Percentiles rank a stretch among this genome's conserved stretches.
Evolutionary conservation across 2,113 vertebrate species (phyloP).

Genomic region (Pampusana beccarii): DNA sequence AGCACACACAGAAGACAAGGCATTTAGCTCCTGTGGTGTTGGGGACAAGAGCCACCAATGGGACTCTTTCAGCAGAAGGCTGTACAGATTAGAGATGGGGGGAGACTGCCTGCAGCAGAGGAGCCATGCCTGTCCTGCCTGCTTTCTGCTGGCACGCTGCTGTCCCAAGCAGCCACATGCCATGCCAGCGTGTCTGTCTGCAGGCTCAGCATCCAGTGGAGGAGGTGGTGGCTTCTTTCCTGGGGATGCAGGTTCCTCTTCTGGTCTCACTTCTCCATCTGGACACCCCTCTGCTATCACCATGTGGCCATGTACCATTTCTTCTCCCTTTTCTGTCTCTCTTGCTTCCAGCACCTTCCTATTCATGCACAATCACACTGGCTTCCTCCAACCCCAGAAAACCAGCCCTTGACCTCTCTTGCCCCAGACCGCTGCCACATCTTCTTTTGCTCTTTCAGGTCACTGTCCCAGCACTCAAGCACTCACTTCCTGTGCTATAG

Average conservation of each 20-base stretch:
- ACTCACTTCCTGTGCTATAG: not conserved
- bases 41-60: not conserved
- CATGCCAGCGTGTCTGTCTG: not conserved
- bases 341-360: not conserved
- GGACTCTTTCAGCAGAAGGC: not conserved
- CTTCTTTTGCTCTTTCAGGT: not conserved
- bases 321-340: accelerated
- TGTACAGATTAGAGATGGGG: not conserved
- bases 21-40: not conserved
- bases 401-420: not conserved
- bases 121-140: not conserved
- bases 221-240: accelerated
- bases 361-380: accelerated
- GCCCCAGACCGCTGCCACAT: not conserved
- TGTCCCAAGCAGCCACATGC: accelerated
- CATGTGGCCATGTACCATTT: accelerated
- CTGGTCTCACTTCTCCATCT: not conserved
- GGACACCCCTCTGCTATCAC: not conserved
- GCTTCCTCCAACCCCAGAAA: not conserved
- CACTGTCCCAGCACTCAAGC: accelerated
- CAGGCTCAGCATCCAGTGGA: not conserved
- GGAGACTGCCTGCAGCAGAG: too few species aligned
- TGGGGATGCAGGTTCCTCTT: not conserved
- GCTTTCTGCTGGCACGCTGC: not conserved
- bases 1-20: not conserved